Evolutionary conservation across 2,113 vertebrate genomes (phyloP).

Genomic region (Mola mola): DNA sequence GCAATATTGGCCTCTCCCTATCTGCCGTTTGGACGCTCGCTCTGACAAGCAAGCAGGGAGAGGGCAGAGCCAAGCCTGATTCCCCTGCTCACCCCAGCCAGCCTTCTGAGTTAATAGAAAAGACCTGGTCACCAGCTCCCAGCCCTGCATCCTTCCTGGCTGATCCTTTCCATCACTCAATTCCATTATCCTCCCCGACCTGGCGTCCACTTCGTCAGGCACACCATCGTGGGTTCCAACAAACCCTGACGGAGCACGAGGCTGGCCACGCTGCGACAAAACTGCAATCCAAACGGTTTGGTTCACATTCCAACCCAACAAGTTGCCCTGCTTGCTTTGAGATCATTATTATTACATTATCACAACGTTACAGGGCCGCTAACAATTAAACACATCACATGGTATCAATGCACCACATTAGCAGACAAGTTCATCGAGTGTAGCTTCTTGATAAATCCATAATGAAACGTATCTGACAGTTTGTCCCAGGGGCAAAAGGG

Average conservation of each 20-base stretch:
- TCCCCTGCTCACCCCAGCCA: constrained; percentile 44
- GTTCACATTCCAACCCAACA: not conserved
- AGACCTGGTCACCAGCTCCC: constrained; percentile 70
- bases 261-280: not conserved
- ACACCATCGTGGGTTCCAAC: constrained; percentile 60
- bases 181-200: constrained; percentile 78
- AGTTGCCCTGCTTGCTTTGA: not conserved
- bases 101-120: constrained; percentile 80
- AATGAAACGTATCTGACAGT: constrained; percentile 64
- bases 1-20: constrained; percentile 61
- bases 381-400: constrained; percentile 21
- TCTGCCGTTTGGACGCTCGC: constrained; percentile 52
- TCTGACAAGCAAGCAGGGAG: constrained; percentile 52
- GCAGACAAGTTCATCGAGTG: constrained; percentile 42
- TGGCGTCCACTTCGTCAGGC: constrained; percentile 67
- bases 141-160: constrained; percentile 38
- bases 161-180: constrained; percentile 59
- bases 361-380: constrained; percentile 16
- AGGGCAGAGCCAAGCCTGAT: constrained; percentile 42
- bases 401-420: constrained; percentile 14
- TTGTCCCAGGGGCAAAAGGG: constrained; percentile 36
- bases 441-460: constrained; percentile 55
- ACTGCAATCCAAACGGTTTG: constrained; percentile 16
- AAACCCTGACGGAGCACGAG: constrained; percentile 9
- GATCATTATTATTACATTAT: constrained; percentile 34